These are phyloP conservation scores for Dorcus hopei DNA, from an alignment of 2,888 invertebrate species.

Conservation along the genomic window DNA sequence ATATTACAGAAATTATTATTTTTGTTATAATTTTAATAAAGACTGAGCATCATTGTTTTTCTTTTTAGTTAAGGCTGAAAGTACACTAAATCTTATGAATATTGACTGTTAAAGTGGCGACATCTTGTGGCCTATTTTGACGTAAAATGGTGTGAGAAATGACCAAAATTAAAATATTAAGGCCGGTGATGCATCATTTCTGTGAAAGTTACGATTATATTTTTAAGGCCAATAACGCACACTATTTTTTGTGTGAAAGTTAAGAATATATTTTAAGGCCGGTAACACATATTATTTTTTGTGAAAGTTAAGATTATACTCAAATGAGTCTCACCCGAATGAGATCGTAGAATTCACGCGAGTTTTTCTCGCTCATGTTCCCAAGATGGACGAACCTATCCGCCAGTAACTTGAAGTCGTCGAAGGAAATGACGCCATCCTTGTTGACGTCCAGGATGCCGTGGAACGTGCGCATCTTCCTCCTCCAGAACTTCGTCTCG, in stretches of 20 bases:
- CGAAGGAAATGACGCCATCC: slow-evolving; percentile 79
- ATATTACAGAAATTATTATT: slow-evolving; percentile 6
- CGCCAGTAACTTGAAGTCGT: slow-evolving; percentile 73
- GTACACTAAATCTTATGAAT: no score
- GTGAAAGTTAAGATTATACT: no score
- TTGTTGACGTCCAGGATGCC: slow-evolving; percentile 80
- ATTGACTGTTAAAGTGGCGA: no score
- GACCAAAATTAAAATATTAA: no score
- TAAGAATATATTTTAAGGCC: background rate
- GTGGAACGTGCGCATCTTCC: slow-evolving; percentile 83
- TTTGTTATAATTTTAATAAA: background rate
- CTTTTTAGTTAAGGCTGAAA: no score
- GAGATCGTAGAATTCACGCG: slow-evolving; percentile 66
- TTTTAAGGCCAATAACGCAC: no score
- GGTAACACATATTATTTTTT: background rate
- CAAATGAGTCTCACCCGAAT: slow-evolving; percentile 65
- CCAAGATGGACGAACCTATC: slow-evolving; percentile 74
- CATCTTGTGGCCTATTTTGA: no score
- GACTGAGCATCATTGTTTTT: background rate
- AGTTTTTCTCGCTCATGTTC: slow-evolving; percentile 64
- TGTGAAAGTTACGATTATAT: no score
- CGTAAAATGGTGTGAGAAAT: no score
- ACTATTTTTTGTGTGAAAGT: no score
- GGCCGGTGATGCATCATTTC: no score
- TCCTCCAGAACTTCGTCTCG: slow-evolving; percentile 70